These are phyloP conservation scores for Crenuchus spilurus DNA, from an alignment of 2,797 vertebrate species.

Conservation along the genomic window DNA sequence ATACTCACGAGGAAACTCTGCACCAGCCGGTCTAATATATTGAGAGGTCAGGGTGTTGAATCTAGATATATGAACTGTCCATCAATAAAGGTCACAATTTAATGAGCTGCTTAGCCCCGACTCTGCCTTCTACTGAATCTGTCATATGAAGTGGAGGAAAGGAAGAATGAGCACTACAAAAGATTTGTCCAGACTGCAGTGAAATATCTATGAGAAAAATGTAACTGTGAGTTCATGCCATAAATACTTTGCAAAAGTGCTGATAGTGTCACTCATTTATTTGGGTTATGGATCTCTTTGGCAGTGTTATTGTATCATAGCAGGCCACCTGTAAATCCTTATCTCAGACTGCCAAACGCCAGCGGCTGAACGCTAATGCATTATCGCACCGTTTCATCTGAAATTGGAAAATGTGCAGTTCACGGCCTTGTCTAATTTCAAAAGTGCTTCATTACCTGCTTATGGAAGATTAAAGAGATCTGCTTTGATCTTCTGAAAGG, in stretches of 20 bases:
- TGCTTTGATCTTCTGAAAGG: slow-evolving; percentile 14
- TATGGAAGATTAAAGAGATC: slow-evolving; percentile 25
- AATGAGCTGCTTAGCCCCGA: not conserved
- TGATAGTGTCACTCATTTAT: slow-evolving; percentile 1
- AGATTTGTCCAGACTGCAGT: not conserved
- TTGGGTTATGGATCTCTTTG: slow-evolving; percentile 18
- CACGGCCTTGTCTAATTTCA: slow-evolving; percentile 20
- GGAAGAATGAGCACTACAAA: not conserved
- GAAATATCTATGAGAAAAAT: not conserved
- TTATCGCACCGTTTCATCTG: slow-evolving; percentile 17
- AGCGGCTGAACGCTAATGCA: slow-evolving; percentile 14
- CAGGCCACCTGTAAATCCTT: slow-evolving; percentile 13
- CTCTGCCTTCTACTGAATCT: not conserved
- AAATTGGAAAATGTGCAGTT: slow-evolving; percentile 31
- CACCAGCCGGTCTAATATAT: not conserved
- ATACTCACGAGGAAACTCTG: not conserved
- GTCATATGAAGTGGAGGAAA: not conserved
- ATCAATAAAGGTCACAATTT: not conserved
- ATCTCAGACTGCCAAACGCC: slow-evolving; percentile 11
- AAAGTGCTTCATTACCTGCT: slow-evolving; percentile 44
- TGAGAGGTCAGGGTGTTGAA: not conserved
- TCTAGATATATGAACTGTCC: not conserved
- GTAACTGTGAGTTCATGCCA: not conserved
- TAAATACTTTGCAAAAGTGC: not conserved
- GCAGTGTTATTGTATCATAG: slow-evolving; percentile 5